Percentiles rank a stretch among this genome's conserved stretches.
These are phyloP conservation scores for Ptilorrhoa leucosticta DNA, from an alignment of 2,113 vertebrate genomes.

Conservation along the genomic window DNA sequence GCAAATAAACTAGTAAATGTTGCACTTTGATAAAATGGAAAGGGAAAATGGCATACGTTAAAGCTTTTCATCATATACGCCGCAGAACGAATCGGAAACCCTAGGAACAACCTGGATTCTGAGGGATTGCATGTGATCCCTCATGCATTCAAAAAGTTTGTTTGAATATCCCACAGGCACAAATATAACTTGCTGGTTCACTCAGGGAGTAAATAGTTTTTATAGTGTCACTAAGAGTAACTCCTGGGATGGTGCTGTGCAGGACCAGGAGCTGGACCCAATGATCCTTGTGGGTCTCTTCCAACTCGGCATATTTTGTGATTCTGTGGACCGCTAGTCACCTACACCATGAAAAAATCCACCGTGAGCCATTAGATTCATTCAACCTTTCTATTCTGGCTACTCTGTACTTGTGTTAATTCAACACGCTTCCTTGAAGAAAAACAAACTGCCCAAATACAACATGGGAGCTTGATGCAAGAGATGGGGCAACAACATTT, in stretches of 20 bases:
- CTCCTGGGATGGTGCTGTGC: neutral
- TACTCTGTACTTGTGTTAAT: neutral
- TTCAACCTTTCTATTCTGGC: neutral
- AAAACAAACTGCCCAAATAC: neutral
- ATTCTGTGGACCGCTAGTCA: neutral
- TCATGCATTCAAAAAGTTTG: neutral
- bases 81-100: neutral
- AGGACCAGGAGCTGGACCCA: neutral
- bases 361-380: neutral
- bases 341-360: neutral
- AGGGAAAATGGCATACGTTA: neutral
- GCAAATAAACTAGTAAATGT: neutral
- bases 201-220: neutral
- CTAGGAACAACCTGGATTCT: neutral
- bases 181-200: accelerated
- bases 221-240: neutral
- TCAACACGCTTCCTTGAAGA: neutral
- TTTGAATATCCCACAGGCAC: neutral
- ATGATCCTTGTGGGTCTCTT: neutral
- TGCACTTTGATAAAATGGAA: neutral
- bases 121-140: neutral
- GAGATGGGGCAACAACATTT: neutral
- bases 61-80: neutral
- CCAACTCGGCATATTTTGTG: neutral
- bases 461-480: neutral